Evolutionary conservation across 2,113 vertebrate genomes (phyloP), one percentile per base, ranked within the genome.

Genomic region (Rhabdomys dilectus): DNA sequence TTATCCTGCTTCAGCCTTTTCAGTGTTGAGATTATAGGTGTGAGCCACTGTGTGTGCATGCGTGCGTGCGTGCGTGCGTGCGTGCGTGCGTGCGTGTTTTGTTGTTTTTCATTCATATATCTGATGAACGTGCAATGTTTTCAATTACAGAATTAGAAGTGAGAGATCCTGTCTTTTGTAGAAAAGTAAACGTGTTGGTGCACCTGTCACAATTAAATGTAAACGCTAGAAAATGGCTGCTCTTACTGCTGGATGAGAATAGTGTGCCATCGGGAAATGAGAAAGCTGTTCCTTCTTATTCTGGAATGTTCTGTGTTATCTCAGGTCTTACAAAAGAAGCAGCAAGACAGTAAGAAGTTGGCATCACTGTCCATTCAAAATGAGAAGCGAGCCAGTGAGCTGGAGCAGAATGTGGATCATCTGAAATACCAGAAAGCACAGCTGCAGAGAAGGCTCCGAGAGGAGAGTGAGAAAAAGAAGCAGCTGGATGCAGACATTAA

Each of bases 341-440:
- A 99, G 64, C 98, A 98, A 76, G 98, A 99, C 58, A 98, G 97
- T 84, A 99, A 98, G 97, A 98, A 98, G 86, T 96, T 99, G 95
- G 98, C 98, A 82, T 98, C 97, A 11, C 96, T 99, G 58, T 99
- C 99, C 3, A 97, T 98, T 53, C 99, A 99, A 91, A 99, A 98
- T 97, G 98, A 98, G 96, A 98, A 98, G 98, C 97, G 97, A 84
- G 98, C 98, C 92, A 97, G 96, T 22, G 99, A 99, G 97, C 95
- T 99, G 81, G 98, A 99, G 95, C 98, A 98, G 94, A 99, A 98
- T 9, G 97, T 99, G 85, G 98, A 99, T 97, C 98, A 99, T 97
- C 99, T 99, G 99, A 99, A 98, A 75, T 97, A 94, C 86, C 99
- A 99, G 95, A 99, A 98, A 90, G 96, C 96, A 34, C 97, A 99